A percentile compares a stretch with the other conserved stretches of the same genome.
Evolutionary conservation across 2,797 vertebrate species (phyloP).

Genomic region (Sebastes hubbsi): DNA sequence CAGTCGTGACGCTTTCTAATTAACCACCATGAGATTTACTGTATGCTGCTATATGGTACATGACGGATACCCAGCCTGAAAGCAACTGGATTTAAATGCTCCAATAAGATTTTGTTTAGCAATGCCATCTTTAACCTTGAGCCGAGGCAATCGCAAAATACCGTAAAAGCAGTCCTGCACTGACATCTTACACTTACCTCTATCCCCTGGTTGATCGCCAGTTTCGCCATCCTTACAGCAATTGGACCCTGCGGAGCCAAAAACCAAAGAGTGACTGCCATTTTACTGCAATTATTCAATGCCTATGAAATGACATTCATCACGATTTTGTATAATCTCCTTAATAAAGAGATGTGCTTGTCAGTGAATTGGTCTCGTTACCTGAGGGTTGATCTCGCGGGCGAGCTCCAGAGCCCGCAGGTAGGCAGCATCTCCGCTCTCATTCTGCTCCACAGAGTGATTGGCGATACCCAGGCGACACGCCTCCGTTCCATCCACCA

Average conservation of each 20-base stretch:
- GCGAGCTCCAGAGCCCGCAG: slow-evolving; percentile 90
- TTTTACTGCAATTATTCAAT: not conserved
- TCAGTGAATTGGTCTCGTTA: slow-evolving; percentile 50
- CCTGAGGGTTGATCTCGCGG: slow-evolving; percentile 95
- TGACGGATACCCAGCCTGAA: not conserved
- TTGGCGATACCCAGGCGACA: slow-evolving; percentile 88
- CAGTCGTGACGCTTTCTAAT: not conserved
- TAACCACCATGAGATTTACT: not conserved
- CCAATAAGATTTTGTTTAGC: not conserved
- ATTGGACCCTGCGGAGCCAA: slow-evolving; percentile 89
- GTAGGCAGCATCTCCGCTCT: slow-evolving; percentile 93
- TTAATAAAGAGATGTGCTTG: not conserved
- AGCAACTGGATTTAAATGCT: not conserved
- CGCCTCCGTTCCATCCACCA: slow-evolving; percentile 90
- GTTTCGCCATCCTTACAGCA: slow-evolving; percentile 96
- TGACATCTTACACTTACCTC: slow-evolving; percentile 85
- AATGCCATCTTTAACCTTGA: not conserved
- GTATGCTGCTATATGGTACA: not conserved
- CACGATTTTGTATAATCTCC: not conserved
- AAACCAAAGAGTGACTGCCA: not conserved
- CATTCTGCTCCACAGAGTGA: slow-evolving; percentile 93
- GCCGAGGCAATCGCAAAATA: rapidly evolving
- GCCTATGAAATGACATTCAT: no score
- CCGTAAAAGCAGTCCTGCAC: not conserved
- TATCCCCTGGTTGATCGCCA: slow-evolving; percentile 96